A percentile compares a stretch with the other conserved stretches of the same genome.
Conservation (phyloP, 1,140 invertebrate genomes). For the Chironomus tepperi region DNA sequence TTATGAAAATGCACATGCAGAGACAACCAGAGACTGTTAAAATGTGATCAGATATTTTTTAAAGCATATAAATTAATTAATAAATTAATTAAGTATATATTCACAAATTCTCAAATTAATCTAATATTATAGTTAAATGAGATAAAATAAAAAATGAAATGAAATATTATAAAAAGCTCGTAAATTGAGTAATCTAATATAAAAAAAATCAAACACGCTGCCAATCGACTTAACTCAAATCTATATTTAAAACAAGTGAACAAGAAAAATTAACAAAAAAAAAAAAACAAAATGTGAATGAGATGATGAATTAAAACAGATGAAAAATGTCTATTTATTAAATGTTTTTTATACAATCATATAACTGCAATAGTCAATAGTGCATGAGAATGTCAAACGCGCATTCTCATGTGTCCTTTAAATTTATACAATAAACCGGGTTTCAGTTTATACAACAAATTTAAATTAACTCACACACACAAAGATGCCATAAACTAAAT, state of each 20-base stretch:
- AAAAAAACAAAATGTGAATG: conserved; percentile 30
- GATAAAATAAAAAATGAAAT: neutral
- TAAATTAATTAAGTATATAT: conserved; percentile 8
- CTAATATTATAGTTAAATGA: neutral
- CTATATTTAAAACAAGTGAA: conserved; percentile 27
- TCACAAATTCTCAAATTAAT: neutral
- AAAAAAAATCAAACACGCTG: too few species aligned
- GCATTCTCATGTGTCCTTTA: too few species aligned
- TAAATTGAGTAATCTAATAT: neutral
- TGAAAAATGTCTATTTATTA: conserved; percentile 9
- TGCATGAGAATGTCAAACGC: neutral
- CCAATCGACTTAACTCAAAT: neutral
- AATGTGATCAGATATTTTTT: conserved; percentile 23
- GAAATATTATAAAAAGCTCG: neutral
- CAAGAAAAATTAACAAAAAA: conserved; percentile 30
- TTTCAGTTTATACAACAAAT: conserved; percentile 10
- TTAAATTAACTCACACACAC: neutral
- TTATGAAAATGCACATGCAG: neutral
- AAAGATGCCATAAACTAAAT: neutral
- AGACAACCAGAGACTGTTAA: conserved; percentile 22
- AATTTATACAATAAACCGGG: conserved; percentile 16
- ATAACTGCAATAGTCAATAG: conserved; percentile 20
- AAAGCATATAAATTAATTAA: conserved; percentile 11
- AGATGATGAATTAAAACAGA: neutral
- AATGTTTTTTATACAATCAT: conserved; percentile 21